Percentiles rank a stretch among this genome's conserved stretches.
Evolutionary conservation across 2,888 invertebrate genomes (phyloP).

Genomic region (Halictus quadricinctus): DNA sequence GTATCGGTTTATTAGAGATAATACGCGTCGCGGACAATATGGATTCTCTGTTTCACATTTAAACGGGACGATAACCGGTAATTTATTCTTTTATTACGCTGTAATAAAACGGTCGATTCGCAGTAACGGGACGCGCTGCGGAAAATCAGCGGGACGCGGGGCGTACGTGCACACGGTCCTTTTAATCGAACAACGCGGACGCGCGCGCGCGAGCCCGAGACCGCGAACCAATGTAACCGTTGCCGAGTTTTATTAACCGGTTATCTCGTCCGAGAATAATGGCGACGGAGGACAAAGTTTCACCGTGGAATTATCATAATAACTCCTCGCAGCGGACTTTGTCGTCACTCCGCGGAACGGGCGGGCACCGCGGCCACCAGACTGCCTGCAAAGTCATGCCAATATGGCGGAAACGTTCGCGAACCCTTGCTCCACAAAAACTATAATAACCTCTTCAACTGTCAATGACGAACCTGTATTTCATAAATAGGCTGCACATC

Average conservation of each 20-base stretch:
- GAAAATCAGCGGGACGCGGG: background rate
- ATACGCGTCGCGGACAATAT: slow-evolving; percentile 47
- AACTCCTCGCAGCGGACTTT: background rate
- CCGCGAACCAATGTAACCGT: background rate
- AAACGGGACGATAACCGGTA: slow-evolving; percentile 49
- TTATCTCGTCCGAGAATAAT: slow-evolving; percentile 16
- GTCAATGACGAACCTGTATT: background rate
- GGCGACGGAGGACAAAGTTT: slow-evolving; percentile 8
- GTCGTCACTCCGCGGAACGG: background rate
- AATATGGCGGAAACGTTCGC: background rate
- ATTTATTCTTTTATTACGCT: slow-evolving; percentile 54
- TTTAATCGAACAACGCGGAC: slow-evolving; percentile 8
- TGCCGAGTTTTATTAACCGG: slow-evolving; percentile 1
- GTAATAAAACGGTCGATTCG: slow-evolving; percentile 41
- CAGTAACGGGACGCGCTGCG: slow-evolving; percentile 1
- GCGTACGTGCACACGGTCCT: background rate
- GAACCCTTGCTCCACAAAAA: background rate
- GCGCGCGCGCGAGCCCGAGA: background rate
- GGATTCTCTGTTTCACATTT: slow-evolving; percentile 52
- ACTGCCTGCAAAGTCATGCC: background rate
- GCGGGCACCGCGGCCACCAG: background rate
- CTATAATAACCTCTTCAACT: too few species aligned
- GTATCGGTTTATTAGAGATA: slow-evolving; percentile 51
- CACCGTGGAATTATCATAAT: slow-evolving; percentile 1
- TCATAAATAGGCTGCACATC: too few species aligned